These are phyloP conservation scores for Albula goreensis DNA, from an alignment of 2,113 vertebrate genomes.

Conservation along the genomic window DNA sequence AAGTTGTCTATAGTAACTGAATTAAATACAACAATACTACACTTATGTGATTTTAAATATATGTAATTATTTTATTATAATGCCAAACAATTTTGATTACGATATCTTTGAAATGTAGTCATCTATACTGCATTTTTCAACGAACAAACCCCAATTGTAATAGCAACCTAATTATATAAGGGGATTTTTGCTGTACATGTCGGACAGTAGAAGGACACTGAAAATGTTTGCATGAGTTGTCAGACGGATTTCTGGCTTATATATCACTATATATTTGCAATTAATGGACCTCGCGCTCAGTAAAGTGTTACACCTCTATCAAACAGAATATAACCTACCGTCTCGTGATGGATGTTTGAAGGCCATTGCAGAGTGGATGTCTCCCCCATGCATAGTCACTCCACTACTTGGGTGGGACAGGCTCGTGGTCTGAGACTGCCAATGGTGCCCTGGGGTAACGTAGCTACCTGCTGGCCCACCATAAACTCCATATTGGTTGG, in stretches of 20 bases:
- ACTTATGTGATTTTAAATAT: too few relatives aligned
- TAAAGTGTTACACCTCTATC: constrained; percentile 6
- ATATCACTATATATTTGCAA: neutral
- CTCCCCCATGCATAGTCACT: constrained; percentile 65
- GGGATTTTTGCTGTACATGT: neutral
- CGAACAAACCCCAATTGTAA: too few relatives aligned
- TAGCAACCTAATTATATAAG: too few relatives aligned
- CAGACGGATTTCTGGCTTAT: neutral
- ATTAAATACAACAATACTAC: too few relatives aligned
- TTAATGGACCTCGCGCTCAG: neutral
- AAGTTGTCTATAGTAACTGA: too few relatives aligned
- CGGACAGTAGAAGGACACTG: neutral
- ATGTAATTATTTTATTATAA: too few relatives aligned
- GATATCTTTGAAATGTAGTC: too few relatives aligned
- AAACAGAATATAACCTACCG: constrained; percentile 60
- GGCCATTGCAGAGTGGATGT: constrained; percentile 66
- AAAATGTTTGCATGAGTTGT: neutral
- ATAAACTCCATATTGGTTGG: constrained; percentile 79
- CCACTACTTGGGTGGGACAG: constrained; percentile 65
- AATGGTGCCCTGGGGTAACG: constrained; percentile 69
- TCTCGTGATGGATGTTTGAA: constrained; percentile 77
- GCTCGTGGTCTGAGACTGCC: constrained; percentile 73
- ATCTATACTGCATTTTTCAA: too few relatives aligned
- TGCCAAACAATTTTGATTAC: too few relatives aligned
- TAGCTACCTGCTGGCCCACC: constrained; percentile 71